phyloP scores from a whole-genome alignment of 2,797 vertebrate species.

The Acropternis orthonyx region DNA sequence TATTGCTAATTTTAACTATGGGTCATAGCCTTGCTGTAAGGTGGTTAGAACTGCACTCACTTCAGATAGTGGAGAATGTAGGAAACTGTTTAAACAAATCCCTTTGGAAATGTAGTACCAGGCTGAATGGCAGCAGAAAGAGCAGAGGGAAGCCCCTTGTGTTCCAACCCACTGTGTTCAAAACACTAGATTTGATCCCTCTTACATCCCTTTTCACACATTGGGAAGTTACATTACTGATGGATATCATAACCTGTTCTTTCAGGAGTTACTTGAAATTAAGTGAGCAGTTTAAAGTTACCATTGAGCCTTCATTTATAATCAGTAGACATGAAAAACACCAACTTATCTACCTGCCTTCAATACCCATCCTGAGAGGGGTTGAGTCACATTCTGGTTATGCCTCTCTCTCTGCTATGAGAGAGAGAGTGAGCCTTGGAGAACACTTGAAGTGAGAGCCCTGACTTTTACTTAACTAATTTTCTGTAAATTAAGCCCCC shows the following conservation, averaged over 20 bases:
- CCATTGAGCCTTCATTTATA: not conserved
- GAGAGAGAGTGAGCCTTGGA: not conserved
- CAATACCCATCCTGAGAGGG: not conserved
- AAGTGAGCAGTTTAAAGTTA: not conserved
- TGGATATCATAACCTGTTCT: not conserved
- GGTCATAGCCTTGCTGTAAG: not conserved
- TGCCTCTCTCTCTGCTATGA: not conserved
- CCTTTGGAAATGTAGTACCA: not conserved
- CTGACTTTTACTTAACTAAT: constrained; percentile 7
- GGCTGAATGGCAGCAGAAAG: not conserved
- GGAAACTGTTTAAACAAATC: not conserved
- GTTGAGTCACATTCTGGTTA: not conserved
- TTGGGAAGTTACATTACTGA: not conserved
- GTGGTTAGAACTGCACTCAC: not conserved
- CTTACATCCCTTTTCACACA: not conserved
- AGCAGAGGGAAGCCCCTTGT: not conserved
- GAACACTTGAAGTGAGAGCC: not conserved
- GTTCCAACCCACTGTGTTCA: not conserved
- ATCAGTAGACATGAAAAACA: not conserved
- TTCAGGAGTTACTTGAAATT: not conserved
- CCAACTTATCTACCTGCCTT: not conserved
- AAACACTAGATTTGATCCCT: not conserved
- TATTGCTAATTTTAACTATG: not conserved
- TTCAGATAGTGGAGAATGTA: not conserved
- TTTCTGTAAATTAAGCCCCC: not conserved